Conservation (phyloP, 2,113 vertebrate species). For the Peromyscus leucopus region DNA sequence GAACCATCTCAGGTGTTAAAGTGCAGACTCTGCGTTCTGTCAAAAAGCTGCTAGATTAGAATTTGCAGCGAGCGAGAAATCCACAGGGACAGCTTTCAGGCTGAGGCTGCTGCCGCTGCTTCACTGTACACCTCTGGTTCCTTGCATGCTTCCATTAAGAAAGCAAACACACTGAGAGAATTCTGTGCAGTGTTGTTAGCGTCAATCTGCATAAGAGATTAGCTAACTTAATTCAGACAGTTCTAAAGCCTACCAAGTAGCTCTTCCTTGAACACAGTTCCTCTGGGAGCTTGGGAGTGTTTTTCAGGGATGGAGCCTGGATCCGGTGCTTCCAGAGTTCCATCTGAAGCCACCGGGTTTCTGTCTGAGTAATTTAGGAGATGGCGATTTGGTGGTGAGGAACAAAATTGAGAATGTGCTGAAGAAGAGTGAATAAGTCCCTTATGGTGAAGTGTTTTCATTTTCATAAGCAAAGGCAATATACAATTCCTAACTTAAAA, state of each 20-base stretch:
- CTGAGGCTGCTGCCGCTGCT: not conserved
- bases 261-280: not conserved
- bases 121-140: not conserved
- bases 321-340: not conserved
- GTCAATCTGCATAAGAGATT: constrained; percentile 61
- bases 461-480: constrained; percentile 41
- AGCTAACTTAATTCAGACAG: constrained; percentile 16
- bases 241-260: constrained; percentile 25
- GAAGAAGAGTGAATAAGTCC: constrained; percentile 34
- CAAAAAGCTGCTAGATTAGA: not conserved
- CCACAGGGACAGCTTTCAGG: not conserved
- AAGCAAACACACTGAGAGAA: not conserved
- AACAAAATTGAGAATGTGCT: not conserved
- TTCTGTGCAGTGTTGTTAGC: constrained; percentile 19
- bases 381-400: not conserved
- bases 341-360: not conserved
- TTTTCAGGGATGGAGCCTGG: not conserved
- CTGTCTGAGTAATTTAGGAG: constrained; percentile 38
- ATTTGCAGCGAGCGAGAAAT: not conserved
- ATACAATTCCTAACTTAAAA: constrained; percentile 25
- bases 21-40: not conserved
- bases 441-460: constrained; percentile 12
- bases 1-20: not conserved
- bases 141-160: not conserved
- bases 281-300: not conserved